Conservation (phyloP, 2,797 vertebrate species). For the Toxotes lorentzi region DNA sequence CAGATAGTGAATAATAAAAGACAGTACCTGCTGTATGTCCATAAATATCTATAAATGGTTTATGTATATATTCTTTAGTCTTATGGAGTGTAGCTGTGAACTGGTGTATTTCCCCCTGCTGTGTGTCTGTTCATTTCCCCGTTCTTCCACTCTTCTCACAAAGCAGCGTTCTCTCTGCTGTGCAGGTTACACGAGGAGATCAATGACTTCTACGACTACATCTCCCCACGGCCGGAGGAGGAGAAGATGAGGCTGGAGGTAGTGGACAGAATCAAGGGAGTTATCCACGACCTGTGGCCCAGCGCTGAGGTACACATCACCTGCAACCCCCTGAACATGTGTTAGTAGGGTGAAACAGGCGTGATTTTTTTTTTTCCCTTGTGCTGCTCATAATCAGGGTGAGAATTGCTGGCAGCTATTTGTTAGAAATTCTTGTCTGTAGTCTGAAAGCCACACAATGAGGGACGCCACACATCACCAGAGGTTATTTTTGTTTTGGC, state of each 20-base stretch:
- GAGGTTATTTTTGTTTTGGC: constrained; percentile 8
- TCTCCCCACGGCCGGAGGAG: constrained; percentile 95
- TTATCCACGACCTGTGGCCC: constrained; percentile 97
- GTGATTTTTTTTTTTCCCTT: not conserved
- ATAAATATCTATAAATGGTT: not conserved
- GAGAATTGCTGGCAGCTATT: constrained; percentile 3
- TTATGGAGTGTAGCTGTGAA: not conserved
- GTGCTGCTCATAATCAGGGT: not conserved
- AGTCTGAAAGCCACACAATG: not conserved
- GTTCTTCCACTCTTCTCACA: not conserved
- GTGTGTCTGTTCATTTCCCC: not conserved
- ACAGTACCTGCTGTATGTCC: not conserved
- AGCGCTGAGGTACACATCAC: constrained; percentile 90
- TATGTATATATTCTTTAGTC: not conserved
- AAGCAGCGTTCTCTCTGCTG: constrained; percentile 24
- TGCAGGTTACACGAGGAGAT: constrained; percentile 97
- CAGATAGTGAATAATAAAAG: not conserved
- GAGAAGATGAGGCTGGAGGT: constrained; percentile 97
- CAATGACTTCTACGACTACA: constrained; percentile 96
- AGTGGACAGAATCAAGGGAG: constrained; percentile 94
- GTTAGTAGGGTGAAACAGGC: not conserved
- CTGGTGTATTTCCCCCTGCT: not conserved
- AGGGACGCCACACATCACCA: not conserved
- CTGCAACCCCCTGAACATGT: not conserved
- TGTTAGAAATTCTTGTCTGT: not conserved